A percentile compares a stretch with the other conserved stretches of the same genome.
Conservation (phyloP, 2,797 vertebrate species). For the Pseudomugil gertrudae region DNA sequence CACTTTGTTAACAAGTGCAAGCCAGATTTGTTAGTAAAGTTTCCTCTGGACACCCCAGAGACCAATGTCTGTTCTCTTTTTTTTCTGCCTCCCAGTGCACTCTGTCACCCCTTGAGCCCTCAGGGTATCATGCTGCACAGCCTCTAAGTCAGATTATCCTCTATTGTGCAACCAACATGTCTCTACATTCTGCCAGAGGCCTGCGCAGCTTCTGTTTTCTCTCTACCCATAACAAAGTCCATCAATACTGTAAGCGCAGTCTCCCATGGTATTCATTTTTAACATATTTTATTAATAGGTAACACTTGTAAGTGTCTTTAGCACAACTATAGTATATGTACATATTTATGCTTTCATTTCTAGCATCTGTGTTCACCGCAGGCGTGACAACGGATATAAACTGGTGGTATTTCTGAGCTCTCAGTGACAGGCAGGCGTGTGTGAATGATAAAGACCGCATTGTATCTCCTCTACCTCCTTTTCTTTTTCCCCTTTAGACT, state of each 20-base stretch:
- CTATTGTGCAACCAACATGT: slow-evolving; percentile 65
- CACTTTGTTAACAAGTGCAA: slow-evolving; percentile 41
- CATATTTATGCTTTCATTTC: slow-evolving; percentile 41
- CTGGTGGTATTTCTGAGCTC: slow-evolving; percentile 67
- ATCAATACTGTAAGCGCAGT: slow-evolving; percentile 28
- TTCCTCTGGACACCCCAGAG: slow-evolving; percentile 48
- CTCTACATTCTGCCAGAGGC: slow-evolving; percentile 47
- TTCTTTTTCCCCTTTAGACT: slow-evolving; percentile 68
- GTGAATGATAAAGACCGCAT: slow-evolving; percentile 81
- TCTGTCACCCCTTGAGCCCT: slow-evolving; percentile 69
- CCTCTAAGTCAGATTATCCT: slow-evolving; percentile 68
- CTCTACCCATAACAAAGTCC: slow-evolving; percentile 23
- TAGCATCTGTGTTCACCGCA: slow-evolving; percentile 38
- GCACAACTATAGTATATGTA: slow-evolving; percentile 9
- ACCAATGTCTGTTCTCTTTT: slow-evolving; percentile 40
- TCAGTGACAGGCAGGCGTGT: slow-evolving; percentile 72
- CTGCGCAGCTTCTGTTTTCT: slow-evolving; percentile 48
- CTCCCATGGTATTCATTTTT: slow-evolving; percentile 13
- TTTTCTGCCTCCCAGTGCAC: slow-evolving; percentile 55
- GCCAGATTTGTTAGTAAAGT: slow-evolving; percentile 42
- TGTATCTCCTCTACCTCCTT: slow-evolving; percentile 77
- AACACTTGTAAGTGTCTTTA: slow-evolving; percentile 12
- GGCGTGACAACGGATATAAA: slow-evolving; percentile 54
- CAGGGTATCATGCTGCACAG: slow-evolving; percentile 64
- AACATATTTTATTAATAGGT: not conserved